A percentile compares a stretch with the other conserved stretches of the same genome.
These are phyloP conservation scores for Lathronympha strigana DNA, from an alignment of 2,888 invertebrate genomes.

Conservation along the genomic window DNA sequence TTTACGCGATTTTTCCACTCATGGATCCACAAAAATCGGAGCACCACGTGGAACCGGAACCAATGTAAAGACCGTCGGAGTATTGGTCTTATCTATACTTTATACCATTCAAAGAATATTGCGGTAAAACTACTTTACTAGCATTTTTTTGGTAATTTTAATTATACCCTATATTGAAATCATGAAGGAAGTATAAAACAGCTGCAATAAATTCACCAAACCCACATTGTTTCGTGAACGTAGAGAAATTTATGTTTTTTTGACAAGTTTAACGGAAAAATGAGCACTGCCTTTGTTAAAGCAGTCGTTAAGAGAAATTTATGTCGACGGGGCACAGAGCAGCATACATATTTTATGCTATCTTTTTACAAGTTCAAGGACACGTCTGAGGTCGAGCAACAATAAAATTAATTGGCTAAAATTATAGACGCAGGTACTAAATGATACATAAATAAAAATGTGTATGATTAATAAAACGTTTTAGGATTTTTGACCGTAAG, in stretches of 20 bases:
- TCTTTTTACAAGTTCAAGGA: constrained; percentile 33
- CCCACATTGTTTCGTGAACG: constrained; percentile 30
- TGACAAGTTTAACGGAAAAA: constrained; percentile 39
- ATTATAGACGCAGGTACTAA: neutral
- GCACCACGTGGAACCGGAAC: too few relatives aligned
- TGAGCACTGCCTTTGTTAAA: constrained; percentile 34
- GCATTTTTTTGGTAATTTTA: too few relatives aligned
- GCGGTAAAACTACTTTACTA: too few relatives aligned
- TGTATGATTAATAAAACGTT: neutral
- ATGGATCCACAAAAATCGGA: too few relatives aligned
- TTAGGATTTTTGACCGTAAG: neutral
- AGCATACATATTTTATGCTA: constrained; percentile 23
- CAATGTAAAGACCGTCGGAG: too few relatives aligned
- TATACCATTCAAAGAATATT: too few relatives aligned
- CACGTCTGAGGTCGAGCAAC: constrained; percentile 3
- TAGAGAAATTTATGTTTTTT: constrained; percentile 37
- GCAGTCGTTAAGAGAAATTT: constrained; percentile 36
- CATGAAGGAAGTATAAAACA: constrained; percentile 16
- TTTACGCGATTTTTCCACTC: too few relatives aligned
- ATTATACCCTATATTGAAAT: neutral
- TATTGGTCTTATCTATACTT: too few relatives aligned
- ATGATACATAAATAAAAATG: neutral
- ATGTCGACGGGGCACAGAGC: constrained; percentile 25
- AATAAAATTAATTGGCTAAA: neutral
- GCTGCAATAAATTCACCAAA: constrained; percentile 23